Conservation (phyloP, 2,797 vertebrate species). For the Platalea minor region DNA sequence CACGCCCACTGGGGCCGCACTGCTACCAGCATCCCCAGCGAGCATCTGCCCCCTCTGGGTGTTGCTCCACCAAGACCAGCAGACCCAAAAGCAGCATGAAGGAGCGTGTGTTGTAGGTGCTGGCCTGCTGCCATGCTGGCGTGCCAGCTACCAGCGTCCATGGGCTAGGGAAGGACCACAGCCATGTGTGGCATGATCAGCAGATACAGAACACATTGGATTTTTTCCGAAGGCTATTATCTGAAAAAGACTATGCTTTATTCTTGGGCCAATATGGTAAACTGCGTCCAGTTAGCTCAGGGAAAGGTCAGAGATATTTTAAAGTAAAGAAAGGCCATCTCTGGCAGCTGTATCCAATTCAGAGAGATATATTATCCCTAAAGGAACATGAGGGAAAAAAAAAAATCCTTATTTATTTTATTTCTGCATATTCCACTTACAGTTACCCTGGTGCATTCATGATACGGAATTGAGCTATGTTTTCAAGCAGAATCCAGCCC, state of each 20-base stretch:
- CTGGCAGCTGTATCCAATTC: constrained; percentile 49
- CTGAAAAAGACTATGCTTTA: constrained; percentile 1
- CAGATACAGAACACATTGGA: not conserved
- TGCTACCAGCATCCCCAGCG: not conserved
- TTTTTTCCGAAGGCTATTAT: constrained; percentile 14
- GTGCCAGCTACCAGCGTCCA: not conserved
- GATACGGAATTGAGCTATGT: not conserved
- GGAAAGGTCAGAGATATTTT: constrained; percentile 59
- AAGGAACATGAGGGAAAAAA: not conserved
- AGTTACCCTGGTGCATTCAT: not conserved
- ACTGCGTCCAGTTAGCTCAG: constrained; percentile 45
- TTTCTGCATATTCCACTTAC: constrained; percentile 29
- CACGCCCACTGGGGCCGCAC: not conserved
- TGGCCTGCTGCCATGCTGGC: not conserved
- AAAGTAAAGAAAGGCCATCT: constrained; percentile 50
- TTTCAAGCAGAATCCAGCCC: constrained; percentile 1
- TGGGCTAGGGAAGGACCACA: not conserved
- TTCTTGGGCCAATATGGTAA: constrained; percentile 32
- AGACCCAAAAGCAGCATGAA: not conserved
- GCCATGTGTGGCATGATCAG: not conserved
- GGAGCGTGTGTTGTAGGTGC: accelerated
- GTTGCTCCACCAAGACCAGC: not conserved
- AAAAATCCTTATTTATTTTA: constrained; percentile 29
- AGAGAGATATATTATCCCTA: constrained; percentile 42
- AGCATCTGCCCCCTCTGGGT: not conserved